phyloP scores from a whole-genome alignment of 30 jellyfish, hydroid and myxozoan genomes.

The Aurelia coerulea region DNA sequence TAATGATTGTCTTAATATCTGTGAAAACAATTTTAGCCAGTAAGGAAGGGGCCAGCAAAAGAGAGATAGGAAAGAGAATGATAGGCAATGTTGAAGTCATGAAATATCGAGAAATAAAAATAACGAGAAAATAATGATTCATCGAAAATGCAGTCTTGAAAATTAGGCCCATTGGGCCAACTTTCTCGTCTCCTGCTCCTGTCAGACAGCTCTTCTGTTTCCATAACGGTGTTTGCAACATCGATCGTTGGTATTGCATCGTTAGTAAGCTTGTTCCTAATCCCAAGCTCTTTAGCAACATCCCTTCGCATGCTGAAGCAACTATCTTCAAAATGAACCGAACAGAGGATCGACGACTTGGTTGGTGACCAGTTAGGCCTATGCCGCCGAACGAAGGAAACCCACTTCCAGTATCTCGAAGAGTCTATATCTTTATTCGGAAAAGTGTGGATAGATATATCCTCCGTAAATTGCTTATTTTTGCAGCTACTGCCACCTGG shows the following conservation, averaged over 20 bases:
- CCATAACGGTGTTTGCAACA: no score
- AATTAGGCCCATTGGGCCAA: no score
- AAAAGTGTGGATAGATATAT: no score
- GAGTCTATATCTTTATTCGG: no score
- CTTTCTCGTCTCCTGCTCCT: no score
- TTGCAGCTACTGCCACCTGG: no score
- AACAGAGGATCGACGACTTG: neutral
- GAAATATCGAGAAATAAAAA: neutral
- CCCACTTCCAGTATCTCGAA: no score
- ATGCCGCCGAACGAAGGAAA: no score
- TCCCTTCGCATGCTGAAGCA: neutral
- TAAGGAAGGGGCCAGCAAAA: neutral
- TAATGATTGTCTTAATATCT: neutral
- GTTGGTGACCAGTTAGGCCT: neutral
- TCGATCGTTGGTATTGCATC: slow-evolving; percentile 5
- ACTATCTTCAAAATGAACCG: neutral
- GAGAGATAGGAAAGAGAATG: neutral
- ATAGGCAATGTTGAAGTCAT: neutral
- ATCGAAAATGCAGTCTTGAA: no score
- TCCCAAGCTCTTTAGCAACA: neutral
- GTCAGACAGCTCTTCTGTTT: no score
- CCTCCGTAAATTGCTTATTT: no score
- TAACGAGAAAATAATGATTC: no score
- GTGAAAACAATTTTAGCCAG: neutral
- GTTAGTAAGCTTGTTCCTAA: neutral